A percentile compares a stretch with the other conserved stretches of the same genome.
These are phyloP conservation scores for Sesamia nonagrioides DNA, from an alignment of 1,140 invertebrate genomes.

Conservation along the genomic window DNA sequence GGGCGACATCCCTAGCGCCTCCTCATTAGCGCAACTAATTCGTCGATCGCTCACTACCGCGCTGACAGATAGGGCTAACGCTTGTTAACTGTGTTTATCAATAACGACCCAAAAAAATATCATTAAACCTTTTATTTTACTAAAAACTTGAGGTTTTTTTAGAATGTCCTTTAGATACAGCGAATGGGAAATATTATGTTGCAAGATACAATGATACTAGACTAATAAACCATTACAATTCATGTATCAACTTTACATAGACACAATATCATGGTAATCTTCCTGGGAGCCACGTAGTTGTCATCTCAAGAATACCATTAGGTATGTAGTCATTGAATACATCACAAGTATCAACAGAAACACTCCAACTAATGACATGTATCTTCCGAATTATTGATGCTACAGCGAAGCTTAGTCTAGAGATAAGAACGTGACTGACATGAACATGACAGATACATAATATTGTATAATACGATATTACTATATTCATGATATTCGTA, in stretches of 20 bases:
- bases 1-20: conserved; percentile 45
- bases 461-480: neutral
- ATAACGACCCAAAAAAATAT: neutral
- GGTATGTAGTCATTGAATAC: neutral
- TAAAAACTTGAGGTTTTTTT: no score
- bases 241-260: neutral
- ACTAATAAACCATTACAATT: neutral
- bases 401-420: neutral
- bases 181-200: no score
- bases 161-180: no score
- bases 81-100: neutral
- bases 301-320: neutral
- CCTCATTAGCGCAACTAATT: conserved; percentile 53
- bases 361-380: conserved; percentile 12
- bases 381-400: conserved; percentile 27
- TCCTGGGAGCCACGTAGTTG: neutral
- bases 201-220: no score
- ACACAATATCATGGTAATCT: neutral
- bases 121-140: no score
- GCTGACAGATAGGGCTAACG: conserved; percentile 17
- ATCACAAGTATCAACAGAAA: neutral
- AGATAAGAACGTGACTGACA: conserved; percentile 36
- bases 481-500: neutral
- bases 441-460: neutral
- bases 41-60: conserved; percentile 42